These are phyloP conservation scores for Cladopsammia gracilis DNA, from an alignment of 64 coral and sea anemone genomes.

Conservation along the genomic window DNA sequence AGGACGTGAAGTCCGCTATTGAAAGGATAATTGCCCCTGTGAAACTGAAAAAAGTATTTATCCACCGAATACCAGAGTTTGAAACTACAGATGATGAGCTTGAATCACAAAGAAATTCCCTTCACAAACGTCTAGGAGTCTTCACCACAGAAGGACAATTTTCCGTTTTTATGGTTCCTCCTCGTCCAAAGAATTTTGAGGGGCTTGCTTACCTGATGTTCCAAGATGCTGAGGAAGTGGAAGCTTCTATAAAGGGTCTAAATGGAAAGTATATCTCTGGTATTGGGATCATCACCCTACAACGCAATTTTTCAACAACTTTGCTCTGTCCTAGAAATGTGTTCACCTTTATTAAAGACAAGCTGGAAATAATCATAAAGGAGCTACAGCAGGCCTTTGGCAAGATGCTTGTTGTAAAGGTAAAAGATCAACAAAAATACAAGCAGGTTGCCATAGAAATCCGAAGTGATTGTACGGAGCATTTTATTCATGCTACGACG, in stretches of 20 bases:
- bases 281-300: background rate
- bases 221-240: constrained; percentile 12
- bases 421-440: background rate
- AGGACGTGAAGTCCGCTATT: constrained; percentile 50
- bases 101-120: background rate
- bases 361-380: background rate
- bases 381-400: background rate
- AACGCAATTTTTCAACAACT: background rate
- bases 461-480: constrained; percentile 18
- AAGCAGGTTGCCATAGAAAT: constrained; percentile 31
- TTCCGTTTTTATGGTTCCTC: background rate
- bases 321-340: constrained; percentile 9
- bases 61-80: constrained; percentile 36
- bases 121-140: background rate
- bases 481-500: constrained; percentile 46
- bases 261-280: background rate
- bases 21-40: background rate
- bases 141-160: background rate
- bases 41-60: background rate
- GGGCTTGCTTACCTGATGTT: constrained; percentile 16
- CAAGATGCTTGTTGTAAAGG: background rate
- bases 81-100: background rate
- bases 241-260: constrained; percentile 6
- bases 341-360: constrained; percentile 6
- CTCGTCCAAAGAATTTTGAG: background rate